A percentile compares a stretch with the other conserved stretches of the same genome.
Conservation (phyloP, 2,797 vertebrate genomes). For the Balearica regulorum region DNA sequence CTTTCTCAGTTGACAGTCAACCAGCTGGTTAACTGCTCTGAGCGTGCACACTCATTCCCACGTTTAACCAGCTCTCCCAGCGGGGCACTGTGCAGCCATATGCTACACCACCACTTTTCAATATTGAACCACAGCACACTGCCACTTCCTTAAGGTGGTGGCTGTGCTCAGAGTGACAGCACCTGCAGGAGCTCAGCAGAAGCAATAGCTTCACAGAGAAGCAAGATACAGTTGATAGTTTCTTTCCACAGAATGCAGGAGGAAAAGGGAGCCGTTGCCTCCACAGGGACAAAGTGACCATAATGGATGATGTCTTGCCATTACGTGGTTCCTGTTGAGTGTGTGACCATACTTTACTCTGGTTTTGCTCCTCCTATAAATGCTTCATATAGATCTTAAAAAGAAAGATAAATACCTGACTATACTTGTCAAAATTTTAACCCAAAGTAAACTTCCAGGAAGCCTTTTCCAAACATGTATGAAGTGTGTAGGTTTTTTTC, state of each 20-base stretch:
- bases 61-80: neutral
- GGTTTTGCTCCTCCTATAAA: neutral
- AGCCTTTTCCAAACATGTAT: neutral
- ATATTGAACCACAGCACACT: neutral
- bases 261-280: neutral
- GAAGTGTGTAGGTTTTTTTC: neutral
- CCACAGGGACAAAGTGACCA: neutral
- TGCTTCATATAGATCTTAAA: neutral
- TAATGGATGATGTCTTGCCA: neutral
- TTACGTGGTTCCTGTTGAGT: neutral
- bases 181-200: conserved; percentile 23
- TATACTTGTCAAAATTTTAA: neutral
- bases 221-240: neutral
- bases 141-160: conserved; percentile 4
- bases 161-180: neutral
- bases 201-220: neutral
- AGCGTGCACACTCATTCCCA: neutral
- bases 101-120: neutral
- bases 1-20: conserved; percentile 3
- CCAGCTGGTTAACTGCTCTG: conserved; percentile 11
- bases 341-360: neutral
- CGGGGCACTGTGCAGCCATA: neutral
- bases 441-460: neutral
- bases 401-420: neutral
- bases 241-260: neutral